Evolutionary conservation across 2,888 invertebrate species (phyloP).

Genomic region (Hipparchia semele): DNA sequence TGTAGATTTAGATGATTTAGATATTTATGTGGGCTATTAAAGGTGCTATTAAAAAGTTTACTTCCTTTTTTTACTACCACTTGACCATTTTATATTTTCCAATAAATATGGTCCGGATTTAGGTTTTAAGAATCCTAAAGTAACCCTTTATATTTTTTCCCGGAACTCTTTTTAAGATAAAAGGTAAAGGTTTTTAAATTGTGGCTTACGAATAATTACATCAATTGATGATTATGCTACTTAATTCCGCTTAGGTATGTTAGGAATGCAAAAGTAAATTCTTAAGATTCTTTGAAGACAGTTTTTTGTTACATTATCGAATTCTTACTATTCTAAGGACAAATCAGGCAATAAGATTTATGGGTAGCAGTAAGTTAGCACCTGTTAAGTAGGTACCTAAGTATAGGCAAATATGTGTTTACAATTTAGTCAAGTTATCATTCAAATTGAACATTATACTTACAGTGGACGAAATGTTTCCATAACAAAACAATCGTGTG

Average conservation of each 20-base stretch:
- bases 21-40: background rate
- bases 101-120: no score
- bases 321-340: background rate
- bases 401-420: background rate
- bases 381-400: background rate
- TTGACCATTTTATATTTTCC: no score
- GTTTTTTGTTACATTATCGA: background rate
- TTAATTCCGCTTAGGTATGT: background rate
- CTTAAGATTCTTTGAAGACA: no score
- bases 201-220: no score
- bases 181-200: no score
- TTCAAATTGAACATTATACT: slow-evolving; percentile 5
- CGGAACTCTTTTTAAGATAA: no score
- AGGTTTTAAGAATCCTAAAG: no score
- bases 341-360: background rate
- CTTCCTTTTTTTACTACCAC: background rate
- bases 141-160: no score
- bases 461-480: slow-evolving; percentile 31
- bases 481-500: slow-evolving; percentile 31
- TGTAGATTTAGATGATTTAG: background rate
- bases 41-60: background rate
- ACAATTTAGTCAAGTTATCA: background rate
- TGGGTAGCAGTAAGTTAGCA: background rate
- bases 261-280: background rate
- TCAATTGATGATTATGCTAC: background rate